Evolutionary conservation across 35 echinoderm and acorn worm species (phyloP), one percentile per base, ranked within the genome.

Genomic region (Ptychodera flava): DNA sequence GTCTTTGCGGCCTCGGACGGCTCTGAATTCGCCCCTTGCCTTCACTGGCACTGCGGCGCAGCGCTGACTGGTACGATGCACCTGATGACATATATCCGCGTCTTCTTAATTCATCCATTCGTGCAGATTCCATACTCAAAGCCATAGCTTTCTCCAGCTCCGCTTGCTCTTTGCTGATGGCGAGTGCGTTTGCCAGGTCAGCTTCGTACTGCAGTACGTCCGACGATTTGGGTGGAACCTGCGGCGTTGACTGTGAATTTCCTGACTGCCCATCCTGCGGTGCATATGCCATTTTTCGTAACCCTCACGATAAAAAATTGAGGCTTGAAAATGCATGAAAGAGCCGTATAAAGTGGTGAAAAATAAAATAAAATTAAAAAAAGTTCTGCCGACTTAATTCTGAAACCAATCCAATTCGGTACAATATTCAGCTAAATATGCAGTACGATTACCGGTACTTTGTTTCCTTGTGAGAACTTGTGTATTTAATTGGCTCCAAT

Each of bases 141-240:
- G 89, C 93, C 16, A 94, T 35, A 14, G 93, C 93, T 81, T 84
- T 91, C 36, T 86, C 28, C 28, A 91, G 27, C 86, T 94, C 89
- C 0, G 85, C 93, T 29, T 94, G 6, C 22, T 64, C 45, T 64
- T 64, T 64, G 22, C 45, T 64, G 6, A 64, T 6, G 6, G 45
- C 45, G 6, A 64, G 6, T 64, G 45, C 45, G 6, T 64, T 64
- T 64, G 45, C 45, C 22, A 64, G 22, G 22, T 64, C 45, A 12
- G 45, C 45, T 64, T 64, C 45, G 22, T 64, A 64, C 22, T 64
- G 45, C 6, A 64, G 45, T 64, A 64, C 45, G 6, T 64, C 45
- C 22, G 45, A 6, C 22, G 45, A 64, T 22, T 64, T 64, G 45
- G 45, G 45, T 12, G 45, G 45, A 6, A 64, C 45, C 22, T 64